These are phyloP conservation scores for Mythimna lalbum DNA, from an alignment of 2,888 invertebrate species.

Conservation along the genomic window DNA sequence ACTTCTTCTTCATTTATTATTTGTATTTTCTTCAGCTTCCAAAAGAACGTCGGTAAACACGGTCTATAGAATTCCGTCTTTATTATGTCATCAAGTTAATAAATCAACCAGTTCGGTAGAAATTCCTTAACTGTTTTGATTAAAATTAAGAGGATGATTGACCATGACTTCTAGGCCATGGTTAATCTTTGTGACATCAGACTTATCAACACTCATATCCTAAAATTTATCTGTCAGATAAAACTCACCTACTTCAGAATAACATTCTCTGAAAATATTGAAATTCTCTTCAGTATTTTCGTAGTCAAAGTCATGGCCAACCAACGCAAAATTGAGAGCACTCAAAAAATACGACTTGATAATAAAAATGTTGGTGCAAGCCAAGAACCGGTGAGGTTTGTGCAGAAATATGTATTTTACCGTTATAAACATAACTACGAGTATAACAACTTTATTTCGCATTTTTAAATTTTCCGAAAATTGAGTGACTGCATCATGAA, in stretches of 20 bases:
- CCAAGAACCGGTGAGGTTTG: constrained; percentile 13
- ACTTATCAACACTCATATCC: not conserved
- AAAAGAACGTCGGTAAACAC: not conserved
- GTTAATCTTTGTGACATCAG: constrained; percentile 40
- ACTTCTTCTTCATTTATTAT: constrained; percentile 12
- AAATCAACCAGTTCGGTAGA: constrained; percentile 31
- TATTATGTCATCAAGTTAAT: constrained; percentile 16
- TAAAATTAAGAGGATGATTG: constrained; percentile 42
- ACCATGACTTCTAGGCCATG: constrained; percentile 49
- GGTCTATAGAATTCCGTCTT: not conserved
- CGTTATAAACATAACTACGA: constrained; percentile 29
- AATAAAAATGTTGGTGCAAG: constrained; percentile 24
- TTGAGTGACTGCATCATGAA: not conserved
- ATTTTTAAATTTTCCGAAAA: constrained; percentile 17
- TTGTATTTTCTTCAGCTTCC: not conserved
- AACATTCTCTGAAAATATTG: not conserved
- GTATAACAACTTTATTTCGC: constrained; percentile 25
- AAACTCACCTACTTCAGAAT: not conserved
- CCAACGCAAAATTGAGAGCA: constrained; percentile 11
- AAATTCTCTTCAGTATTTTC: not conserved
- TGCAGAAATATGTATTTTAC: constrained; percentile 17
- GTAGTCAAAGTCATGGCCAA: constrained; percentile 14
- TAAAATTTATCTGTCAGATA: constrained; percentile 1
- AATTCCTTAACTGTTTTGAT: constrained; percentile 42
- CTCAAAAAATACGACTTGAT: constrained; percentile 3